These are phyloP conservation scores for Drosophila nigricruria DNA, from an alignment of 2,888 invertebrate genomes.

Conservation along the genomic window DNA sequence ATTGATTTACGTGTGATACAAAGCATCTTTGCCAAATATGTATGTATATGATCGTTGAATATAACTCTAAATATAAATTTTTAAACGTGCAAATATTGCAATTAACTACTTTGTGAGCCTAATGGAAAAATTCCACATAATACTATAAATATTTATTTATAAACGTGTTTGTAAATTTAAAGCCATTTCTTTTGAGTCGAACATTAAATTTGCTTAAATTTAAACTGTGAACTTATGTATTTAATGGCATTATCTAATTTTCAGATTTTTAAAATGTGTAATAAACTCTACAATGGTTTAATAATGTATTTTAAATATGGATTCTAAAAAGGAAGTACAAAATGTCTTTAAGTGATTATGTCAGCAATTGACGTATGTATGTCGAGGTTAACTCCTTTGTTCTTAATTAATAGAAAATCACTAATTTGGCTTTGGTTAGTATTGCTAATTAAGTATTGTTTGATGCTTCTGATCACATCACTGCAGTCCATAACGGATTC, in stretches of 20 bases:
- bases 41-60: constrained; percentile 47
- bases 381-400: constrained; percentile 29
- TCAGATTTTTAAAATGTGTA: constrained; percentile 55
- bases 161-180: constrained; percentile 67
- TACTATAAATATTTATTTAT: constrained; percentile 52
- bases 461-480: constrained; percentile 67
- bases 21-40: constrained; percentile 45
- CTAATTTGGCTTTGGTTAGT: constrained; percentile 74
- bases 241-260: constrained; percentile 31
- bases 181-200: constrained; percentile 59
- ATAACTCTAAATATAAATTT: constrained; percentile 42
- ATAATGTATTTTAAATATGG: constrained; percentile 36
- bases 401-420: constrained; percentile 67
- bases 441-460: constrained; percentile 66
- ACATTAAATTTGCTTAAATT: constrained; percentile 50
- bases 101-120: constrained; percentile 48
- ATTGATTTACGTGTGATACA: constrained; percentile 28
- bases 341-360: constrained; percentile 66
- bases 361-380: constrained; percentile 69
- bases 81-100: constrained; percentile 56
- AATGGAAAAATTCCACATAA: constrained; percentile 54
- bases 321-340: constrained; percentile 71
- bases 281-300: constrained; percentile 47
- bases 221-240: constrained; percentile 38
- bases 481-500: constrained; percentile 61